Conservation (phyloP, 2,888 invertebrate species). For the Atethmia centrago region DNA sequence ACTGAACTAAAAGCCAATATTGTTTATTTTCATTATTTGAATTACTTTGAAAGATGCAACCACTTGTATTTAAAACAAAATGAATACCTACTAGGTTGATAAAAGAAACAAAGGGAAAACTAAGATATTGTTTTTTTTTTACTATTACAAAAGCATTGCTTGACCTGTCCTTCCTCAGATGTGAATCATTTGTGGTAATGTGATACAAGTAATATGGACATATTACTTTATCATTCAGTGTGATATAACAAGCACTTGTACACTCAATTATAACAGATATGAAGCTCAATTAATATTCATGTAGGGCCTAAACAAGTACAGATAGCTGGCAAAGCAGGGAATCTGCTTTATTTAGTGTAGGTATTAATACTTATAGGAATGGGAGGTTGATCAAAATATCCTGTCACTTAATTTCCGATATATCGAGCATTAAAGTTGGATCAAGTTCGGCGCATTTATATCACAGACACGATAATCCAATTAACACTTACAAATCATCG, state of each 20-base stretch:
- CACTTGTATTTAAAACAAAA: not conserved
- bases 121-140: constrained; percentile 18
- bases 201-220: not conserved
- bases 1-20: not conserved
- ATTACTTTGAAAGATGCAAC: not conserved
- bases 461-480: constrained; percentile 36
- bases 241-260: constrained; percentile 17
- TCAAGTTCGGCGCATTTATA: constrained; percentile 34
- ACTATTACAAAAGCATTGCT: constrained; percentile 4
- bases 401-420: not conserved
- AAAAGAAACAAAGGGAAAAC: constrained; percentile 21
- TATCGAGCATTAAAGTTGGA: not conserved
- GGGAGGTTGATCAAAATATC: not conserved
- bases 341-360: not conserved
- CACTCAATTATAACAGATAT: constrained; percentile 4
- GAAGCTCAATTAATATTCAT: constrained; percentile 18
- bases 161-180: constrained; percentile 23
- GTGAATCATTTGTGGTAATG: constrained; percentile 28
- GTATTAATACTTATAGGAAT: constrained; percentile 4
- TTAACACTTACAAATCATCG: constrained; percentile 86
- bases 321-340: not conserved
- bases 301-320: not conserved
- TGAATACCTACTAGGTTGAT: not conserved
- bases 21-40: not conserved
- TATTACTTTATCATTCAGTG: not conserved